Percentiles rank a stretch among this genome's conserved stretches.
These are phyloP conservation scores for Trissoscelio sp. DNA, from an alignment of 2,888 invertebrate genomes.

Conservation along the genomic window DNA sequence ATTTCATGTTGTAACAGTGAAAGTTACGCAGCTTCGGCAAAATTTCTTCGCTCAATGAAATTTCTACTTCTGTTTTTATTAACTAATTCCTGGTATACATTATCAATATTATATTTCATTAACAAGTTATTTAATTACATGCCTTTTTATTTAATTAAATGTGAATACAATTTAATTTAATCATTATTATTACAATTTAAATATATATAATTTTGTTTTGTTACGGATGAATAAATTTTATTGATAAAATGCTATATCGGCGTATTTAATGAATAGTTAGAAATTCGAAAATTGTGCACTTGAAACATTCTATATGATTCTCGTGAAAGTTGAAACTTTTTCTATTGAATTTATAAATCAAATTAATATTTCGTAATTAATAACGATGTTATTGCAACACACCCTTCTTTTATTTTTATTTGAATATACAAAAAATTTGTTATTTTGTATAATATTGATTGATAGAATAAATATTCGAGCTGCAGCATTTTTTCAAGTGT, in stretches of 20 bases:
- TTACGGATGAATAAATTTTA: background rate
- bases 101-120: too few species aligned
- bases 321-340: too few species aligned
- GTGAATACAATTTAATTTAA: too few species aligned
- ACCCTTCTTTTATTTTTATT: too few species aligned
- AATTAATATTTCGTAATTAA: slow-evolving; percentile 12
- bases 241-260: slow-evolving; percentile 7
- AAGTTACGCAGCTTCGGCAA: slow-evolving; percentile 35
- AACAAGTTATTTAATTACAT: too few species aligned
- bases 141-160: too few species aligned
- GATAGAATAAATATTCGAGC: background rate
- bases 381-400: background rate
- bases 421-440: slow-evolving; percentile 2
- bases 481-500: background rate
- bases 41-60: slow-evolving; percentile 17
- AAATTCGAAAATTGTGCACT: slow-evolving; percentile 21
- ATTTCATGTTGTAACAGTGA: slow-evolving; percentile 44
- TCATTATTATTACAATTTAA: too few species aligned
- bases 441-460: background rate
- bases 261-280: slow-evolving; percentile 7
- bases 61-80: slow-evolving; percentile 18
- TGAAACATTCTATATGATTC: background rate
- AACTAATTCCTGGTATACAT: too few species aligned
- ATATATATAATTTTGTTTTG: too few species aligned
- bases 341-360: background rate